Evolutionary conservation across 1,140 invertebrate genomes (phyloP).

Genomic region (Chrysoperla carnea): DNA sequence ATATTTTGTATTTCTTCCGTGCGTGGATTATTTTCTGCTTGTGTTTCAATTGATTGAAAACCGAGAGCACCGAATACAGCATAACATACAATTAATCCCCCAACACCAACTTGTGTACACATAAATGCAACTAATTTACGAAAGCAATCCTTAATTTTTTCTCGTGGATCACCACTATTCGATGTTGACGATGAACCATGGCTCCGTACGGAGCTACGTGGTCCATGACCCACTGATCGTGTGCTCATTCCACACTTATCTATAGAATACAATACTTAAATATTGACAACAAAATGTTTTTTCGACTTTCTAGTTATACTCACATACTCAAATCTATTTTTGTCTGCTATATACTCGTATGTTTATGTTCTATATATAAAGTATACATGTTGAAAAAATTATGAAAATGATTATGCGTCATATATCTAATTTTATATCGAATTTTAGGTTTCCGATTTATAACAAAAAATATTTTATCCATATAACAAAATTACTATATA

Average conservation of each 20-base stretch:
- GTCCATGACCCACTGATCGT: background rate
- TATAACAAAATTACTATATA: too few species aligned
- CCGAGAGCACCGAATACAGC: constrained; percentile 86
- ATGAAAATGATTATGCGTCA: too few species aligned
- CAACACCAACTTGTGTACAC: constrained; percentile 90
- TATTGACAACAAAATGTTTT: too few species aligned
- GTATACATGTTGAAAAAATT: too few species aligned
- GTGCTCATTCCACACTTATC: background rate
- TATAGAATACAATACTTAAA: too few species aligned
- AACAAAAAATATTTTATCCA: too few species aligned
- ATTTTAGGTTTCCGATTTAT: too few species aligned
- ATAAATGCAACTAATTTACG: constrained; percentile 74
- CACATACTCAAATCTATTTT: too few species aligned
- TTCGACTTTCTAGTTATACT: too few species aligned
- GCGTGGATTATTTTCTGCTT: constrained; percentile 31
- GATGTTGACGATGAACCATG: constrained; percentile 46
- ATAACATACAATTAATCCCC: constrained; percentile 85
- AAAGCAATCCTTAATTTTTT: constrained; percentile 63
- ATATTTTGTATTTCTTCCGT: constrained; percentile 29
- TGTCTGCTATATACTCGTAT: too few species aligned
- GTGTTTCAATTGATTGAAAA: constrained; percentile 72
- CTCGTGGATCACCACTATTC: constrained; percentile 41
- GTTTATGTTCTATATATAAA: too few species aligned
- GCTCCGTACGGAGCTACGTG: constrained; percentile 36
- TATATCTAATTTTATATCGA: too few species aligned